Percentiles rank a stretch among this genome's conserved stretches.
Evolutionary conservation across 1,140 invertebrate species (phyloP).

Genomic region (Zaprionus gabonicus): DNA sequence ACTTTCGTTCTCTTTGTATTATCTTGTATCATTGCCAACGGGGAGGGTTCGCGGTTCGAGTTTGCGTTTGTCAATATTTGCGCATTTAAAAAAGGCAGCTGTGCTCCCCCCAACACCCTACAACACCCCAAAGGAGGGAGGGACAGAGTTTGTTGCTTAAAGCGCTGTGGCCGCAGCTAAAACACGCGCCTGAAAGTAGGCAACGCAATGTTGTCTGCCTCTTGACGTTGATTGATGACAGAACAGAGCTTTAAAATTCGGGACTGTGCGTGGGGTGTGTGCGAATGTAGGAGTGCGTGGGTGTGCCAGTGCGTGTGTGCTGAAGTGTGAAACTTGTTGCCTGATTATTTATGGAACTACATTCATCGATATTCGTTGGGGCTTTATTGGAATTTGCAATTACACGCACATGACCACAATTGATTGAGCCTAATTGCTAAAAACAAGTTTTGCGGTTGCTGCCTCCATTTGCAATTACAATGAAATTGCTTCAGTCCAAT

Average conservation of each 20-base stretch:
- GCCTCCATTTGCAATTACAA: neutral
- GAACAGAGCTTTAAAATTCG: slow-evolving; percentile 27
- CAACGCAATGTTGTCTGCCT: slow-evolving; percentile 10
- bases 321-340: slow-evolving; percentile 36
- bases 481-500: neutral
- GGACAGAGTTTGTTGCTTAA: slow-evolving; percentile 7
- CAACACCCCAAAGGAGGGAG: too few relatives aligned
- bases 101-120: neutral
- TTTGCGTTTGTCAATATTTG: slow-evolving; percentile 40
- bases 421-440: slow-evolving; percentile 40
- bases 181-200: slow-evolving; percentile 25
- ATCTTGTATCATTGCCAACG: slow-evolving; percentile 1
- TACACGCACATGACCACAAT: slow-evolving; percentile 26
- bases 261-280: neutral
- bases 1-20: neutral
- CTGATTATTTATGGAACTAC: slow-evolving; percentile 47
- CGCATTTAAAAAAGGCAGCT: slow-evolving; percentile 36
- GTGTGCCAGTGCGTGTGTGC: slow-evolving; percentile 1
- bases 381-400: slow-evolving; percentile 43
- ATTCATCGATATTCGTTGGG: slow-evolving; percentile 23
- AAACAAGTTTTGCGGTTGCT: slow-evolving; percentile 33
- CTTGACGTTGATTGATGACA: slow-evolving; percentile 33
- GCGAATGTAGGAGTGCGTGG: neutral
- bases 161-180: neutral
- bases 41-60: neutral